phyloP scores from a whole-genome alignment of 2,888 invertebrate species.

The Enchytraeus crypticus region DNA sequence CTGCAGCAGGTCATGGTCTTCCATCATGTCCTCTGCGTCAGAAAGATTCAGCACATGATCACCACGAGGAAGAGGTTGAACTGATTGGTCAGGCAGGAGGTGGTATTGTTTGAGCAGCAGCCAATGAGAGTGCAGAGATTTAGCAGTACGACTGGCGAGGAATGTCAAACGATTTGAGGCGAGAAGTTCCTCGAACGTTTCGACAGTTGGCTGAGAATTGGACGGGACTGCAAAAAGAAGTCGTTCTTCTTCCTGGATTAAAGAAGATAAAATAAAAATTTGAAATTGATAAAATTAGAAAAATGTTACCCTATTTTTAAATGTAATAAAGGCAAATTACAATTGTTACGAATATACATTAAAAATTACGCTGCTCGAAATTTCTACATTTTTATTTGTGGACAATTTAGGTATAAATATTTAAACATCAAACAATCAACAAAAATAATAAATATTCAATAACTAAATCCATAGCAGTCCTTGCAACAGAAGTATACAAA shows the following conservation, averaged over 20 bases:
- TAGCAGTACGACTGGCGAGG: slow-evolving; percentile 77
- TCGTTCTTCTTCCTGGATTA: not conserved
- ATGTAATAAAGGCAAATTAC: too few relatives aligned
- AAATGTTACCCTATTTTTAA: too few relatives aligned
- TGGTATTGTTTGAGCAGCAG: slow-evolving; percentile 82
- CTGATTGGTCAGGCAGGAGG: slow-evolving; percentile 76
- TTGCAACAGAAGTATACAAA: too few relatives aligned
- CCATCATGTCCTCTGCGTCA: slow-evolving; percentile 74
- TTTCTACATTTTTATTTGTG: too few relatives aligned
- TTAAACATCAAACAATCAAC: too few relatives aligned
- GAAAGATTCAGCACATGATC: slow-evolving; percentile 60
- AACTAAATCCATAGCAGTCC: too few relatives aligned
- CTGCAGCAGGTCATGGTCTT: slow-evolving; percentile 67
- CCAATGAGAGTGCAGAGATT: slow-evolving; percentile 80
- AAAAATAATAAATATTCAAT: too few relatives aligned
- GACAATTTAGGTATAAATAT: too few relatives aligned
- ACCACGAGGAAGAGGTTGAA: slow-evolving; percentile 48
- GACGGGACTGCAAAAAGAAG: not conserved
- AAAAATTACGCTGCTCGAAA: too few relatives aligned
- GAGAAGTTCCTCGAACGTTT: slow-evolving; percentile 74
- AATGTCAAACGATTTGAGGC: slow-evolving; percentile 75
- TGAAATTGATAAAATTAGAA: too few relatives aligned
- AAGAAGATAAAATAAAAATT: too few relatives aligned
- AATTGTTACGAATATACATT: too few relatives aligned
- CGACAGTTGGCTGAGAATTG: slow-evolving; percentile 52